A percentile compares a stretch with the other conserved stretches of the same genome.
Evolutionary conservation across 2,888 invertebrate genomes (phyloP).

Genomic region (Microctonus brassicae): DNA sequence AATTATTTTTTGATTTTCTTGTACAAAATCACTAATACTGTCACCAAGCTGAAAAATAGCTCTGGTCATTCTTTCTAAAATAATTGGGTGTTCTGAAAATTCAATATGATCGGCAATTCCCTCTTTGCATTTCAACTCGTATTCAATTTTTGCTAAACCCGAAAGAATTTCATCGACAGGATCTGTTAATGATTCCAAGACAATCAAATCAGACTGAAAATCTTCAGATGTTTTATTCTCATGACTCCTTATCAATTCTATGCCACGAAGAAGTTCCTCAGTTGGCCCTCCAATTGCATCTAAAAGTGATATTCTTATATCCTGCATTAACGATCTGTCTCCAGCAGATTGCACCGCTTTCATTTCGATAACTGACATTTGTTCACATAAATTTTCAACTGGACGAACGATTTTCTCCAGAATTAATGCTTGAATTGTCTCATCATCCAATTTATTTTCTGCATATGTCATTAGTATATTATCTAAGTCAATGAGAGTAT

Average conservation of each 20-base stretch:
- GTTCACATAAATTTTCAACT: slow-evolving; percentile 60
- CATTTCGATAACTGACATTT: slow-evolving; percentile 57
- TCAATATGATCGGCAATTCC: slow-evolving; percentile 52
- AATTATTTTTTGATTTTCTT: slow-evolving; percentile 20
- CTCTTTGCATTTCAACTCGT: slow-evolving; percentile 56
- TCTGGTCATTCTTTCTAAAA: slow-evolving; percentile 57
- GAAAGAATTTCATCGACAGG: slow-evolving; percentile 70
- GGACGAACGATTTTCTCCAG: slow-evolving; percentile 57
- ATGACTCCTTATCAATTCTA: slow-evolving; percentile 60
- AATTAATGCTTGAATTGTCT: slow-evolving; percentile 50
- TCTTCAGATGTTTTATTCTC: slow-evolving; percentile 44
- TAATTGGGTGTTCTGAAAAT: slow-evolving; percentile 55
- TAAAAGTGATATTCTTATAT: slow-evolving; percentile 58
- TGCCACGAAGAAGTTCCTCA: slow-evolving; percentile 63
- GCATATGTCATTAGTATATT: slow-evolving; percentile 41
- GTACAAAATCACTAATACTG: slow-evolving; percentile 23
- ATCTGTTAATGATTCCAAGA: slow-evolving; percentile 67
- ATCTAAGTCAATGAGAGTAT: slow-evolving; percentile 54
- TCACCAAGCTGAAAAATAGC: slow-evolving; percentile 53
- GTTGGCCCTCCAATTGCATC: slow-evolving; percentile 64
- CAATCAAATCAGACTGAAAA: slow-evolving; percentile 55
- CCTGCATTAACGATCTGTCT: slow-evolving; percentile 57
- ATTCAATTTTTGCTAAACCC: slow-evolving; percentile 60
- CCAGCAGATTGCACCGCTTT: slow-evolving; percentile 59
- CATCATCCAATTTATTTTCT: slow-evolving; percentile 43